Percentiles rank a stretch among this genome's conserved stretches.
These are phyloP conservation scores for Helicoverpa armigera DNA, from an alignment of 1,140 invertebrate species.

Conservation along the genomic window DNA sequence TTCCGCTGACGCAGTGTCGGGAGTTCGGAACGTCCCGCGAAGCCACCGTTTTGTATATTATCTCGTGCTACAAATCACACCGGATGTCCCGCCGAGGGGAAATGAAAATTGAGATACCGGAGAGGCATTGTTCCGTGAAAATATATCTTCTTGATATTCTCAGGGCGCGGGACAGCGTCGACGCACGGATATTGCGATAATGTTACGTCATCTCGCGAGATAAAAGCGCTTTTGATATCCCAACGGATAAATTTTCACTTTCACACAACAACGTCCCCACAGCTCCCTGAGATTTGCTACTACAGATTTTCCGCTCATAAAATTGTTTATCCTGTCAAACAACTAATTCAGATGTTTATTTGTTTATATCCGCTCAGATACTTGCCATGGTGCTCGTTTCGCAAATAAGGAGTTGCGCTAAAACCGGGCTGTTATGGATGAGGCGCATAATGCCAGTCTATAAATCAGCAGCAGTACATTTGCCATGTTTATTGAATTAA, in stretches of 20 bases:
- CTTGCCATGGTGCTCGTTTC: neutral
- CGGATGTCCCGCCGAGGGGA: conserved; percentile 79
- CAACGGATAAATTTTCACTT: conserved; percentile 71
- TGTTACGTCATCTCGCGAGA: conserved; percentile 72
- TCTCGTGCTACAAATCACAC: conserved; percentile 83
- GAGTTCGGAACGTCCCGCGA: conserved; percentile 63
- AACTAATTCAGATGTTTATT: conserved; percentile 38
- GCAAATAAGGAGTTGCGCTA: neutral
- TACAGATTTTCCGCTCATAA: conserved; percentile 36
- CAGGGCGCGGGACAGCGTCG: conserved; percentile 72
- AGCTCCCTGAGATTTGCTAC: conserved; percentile 33
- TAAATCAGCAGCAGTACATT: too few species aligned
- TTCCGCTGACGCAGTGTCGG: conserved; percentile 71
- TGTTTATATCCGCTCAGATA: neutral
- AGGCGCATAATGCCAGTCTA: neutral
- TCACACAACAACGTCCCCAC: conserved; percentile 55
- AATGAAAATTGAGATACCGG: conserved; percentile 84
- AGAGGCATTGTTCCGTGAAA: conserved; percentile 82
- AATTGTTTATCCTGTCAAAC: conserved; percentile 40
- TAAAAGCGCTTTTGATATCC: conserved; percentile 72
- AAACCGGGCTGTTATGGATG: neutral
- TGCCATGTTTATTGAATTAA: too few species aligned
- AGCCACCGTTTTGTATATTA: conserved; percentile 82
- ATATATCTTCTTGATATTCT: conserved; percentile 84
- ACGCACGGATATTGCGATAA: conserved; percentile 79